phyloP scores from a whole-genome alignment of 2,888 invertebrate species.

The Melieria omissa region DNA sequence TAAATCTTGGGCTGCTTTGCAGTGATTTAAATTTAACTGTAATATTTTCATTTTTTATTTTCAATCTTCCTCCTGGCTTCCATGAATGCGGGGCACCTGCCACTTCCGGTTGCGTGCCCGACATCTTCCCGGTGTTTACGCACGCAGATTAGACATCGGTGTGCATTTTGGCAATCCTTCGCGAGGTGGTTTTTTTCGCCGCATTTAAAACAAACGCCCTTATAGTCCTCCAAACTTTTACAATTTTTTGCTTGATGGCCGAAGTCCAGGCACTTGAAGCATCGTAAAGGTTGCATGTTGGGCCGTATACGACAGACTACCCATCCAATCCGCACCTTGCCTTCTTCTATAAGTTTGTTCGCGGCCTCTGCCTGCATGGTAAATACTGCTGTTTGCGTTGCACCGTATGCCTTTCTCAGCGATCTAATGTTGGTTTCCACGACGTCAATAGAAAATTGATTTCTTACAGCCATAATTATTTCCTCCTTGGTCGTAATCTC shows the following conservation, averaged over 20 bases:
- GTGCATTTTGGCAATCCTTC: not conserved
- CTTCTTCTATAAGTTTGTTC: not conserved
- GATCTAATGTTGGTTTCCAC: not conserved
- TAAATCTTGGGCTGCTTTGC: too few relatives aligned
- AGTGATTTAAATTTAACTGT: too few relatives aligned
- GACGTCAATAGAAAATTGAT: not conserved
- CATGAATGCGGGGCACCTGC: not conserved
- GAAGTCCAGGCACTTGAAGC: conserved; percentile 25
- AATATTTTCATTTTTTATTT: too few relatives aligned
- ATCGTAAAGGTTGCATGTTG: conserved; percentile 8
- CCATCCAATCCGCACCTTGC: conserved; percentile 10
- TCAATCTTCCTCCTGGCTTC: too few relatives aligned
- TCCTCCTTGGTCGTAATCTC: not conserved
- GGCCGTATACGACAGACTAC: conserved; percentile 4
- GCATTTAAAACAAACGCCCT: not conserved
- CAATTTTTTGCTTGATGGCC: conserved; percentile 7
- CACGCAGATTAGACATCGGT: conserved; percentile 1
- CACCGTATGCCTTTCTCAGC: conserved; percentile 1
- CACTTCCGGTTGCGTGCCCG: not conserved
- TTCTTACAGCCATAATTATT: not conserved
- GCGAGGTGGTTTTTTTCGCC: not conserved
- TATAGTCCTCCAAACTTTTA: not conserved
- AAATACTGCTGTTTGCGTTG: not conserved
- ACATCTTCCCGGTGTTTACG: not conserved
- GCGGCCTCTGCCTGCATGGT: not conserved